Evolutionary conservation across 2,797 vertebrate genomes (phyloP).

Genomic region (Macroramphosus scolopax): DNA sequence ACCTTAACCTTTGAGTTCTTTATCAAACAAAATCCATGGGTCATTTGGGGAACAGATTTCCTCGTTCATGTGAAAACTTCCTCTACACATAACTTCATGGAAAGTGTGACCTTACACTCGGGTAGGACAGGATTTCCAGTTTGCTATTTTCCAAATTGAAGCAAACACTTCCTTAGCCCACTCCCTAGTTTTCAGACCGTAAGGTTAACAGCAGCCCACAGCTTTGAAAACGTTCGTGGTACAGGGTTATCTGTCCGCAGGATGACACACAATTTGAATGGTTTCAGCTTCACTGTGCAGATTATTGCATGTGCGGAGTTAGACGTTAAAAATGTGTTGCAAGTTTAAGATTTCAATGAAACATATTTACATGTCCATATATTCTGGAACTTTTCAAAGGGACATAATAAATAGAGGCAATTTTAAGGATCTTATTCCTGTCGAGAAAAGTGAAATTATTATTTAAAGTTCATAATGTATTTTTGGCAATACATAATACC

Average conservation of each 20-base stretch:
- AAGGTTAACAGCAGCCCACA: slow-evolving; percentile 36
- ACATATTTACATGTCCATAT: too few relatives aligned
- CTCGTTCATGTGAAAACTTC: slow-evolving; percentile 48
- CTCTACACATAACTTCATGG: slow-evolving; percentile 28
- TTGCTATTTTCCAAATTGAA: slow-evolving; percentile 54
- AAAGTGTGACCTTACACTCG: slow-evolving; percentile 49
- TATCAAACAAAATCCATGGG: slow-evolving; percentile 8
- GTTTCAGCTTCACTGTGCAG: too few relatives aligned
- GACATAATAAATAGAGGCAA: too few relatives aligned
- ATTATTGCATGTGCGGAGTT: too few relatives aligned
- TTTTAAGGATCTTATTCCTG: too few relatives aligned
- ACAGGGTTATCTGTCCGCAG: slow-evolving; percentile 39
- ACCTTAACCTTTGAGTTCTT: neutral
- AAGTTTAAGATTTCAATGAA: too few relatives aligned
- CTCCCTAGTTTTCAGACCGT: slow-evolving; percentile 56
- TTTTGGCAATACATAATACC: too few relatives aligned
- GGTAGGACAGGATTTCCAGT: slow-evolving; percentile 69
- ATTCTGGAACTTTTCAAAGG: too few relatives aligned
- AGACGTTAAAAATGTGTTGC: too few relatives aligned
- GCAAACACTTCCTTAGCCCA: slow-evolving; percentile 48
- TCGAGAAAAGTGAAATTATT: too few relatives aligned
- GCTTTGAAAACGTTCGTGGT: slow-evolving; percentile 45
- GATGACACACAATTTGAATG: too few relatives aligned
- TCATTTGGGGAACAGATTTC: slow-evolving; percentile 46
- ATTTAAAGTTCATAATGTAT: too few relatives aligned